These are phyloP conservation scores for Grus americana DNA, from an alignment of 2,113 vertebrate species.

Conservation along the genomic window DNA sequence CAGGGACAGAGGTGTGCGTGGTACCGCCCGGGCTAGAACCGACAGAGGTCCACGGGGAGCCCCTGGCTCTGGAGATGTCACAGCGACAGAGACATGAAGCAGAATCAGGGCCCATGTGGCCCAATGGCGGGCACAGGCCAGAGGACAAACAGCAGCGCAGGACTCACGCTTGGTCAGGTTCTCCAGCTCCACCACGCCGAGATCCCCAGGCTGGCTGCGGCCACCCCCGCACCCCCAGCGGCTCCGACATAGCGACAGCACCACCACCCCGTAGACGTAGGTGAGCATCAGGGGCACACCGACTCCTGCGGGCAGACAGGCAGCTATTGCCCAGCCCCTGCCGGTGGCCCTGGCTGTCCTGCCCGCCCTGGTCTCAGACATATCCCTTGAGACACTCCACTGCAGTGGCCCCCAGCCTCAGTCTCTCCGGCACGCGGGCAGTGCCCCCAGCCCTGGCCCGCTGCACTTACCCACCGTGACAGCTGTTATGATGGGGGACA, in stretches of 20 bases:
- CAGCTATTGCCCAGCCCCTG: not conserved
- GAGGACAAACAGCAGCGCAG: rapidly evolving
- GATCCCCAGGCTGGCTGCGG: constrained; percentile 73
- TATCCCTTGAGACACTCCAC: rapidly evolving
- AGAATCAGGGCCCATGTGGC: not conserved
- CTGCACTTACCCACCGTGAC: constrained; percentile 74
- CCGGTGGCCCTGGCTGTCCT: not conserved
- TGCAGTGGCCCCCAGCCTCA: not conserved
- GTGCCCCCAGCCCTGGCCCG: not conserved
- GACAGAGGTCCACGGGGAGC: not conserved
- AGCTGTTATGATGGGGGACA: constrained; percentile 86
- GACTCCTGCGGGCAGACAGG: constrained; percentile 67
- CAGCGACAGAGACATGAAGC: not conserved
- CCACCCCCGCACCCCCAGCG: constrained; percentile 78
- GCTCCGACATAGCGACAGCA: constrained; percentile 84
- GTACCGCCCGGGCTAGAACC: not conserved
- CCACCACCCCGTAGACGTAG: constrained; percentile 84
- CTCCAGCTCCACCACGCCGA: constrained; percentile 10
- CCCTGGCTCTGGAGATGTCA: not conserved
- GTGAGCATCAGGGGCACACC: constrained; percentile 86
- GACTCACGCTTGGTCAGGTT: constrained; percentile 80
- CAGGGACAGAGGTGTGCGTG: not conserved
- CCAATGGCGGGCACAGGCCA: not conserved
- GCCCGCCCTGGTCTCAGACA: not conserved
- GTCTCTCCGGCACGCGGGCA: rapidly evolving